phyloP scores from a whole-genome alignment of 2,113 vertebrate genomes.

The Periophthalmus modestus region DNA sequence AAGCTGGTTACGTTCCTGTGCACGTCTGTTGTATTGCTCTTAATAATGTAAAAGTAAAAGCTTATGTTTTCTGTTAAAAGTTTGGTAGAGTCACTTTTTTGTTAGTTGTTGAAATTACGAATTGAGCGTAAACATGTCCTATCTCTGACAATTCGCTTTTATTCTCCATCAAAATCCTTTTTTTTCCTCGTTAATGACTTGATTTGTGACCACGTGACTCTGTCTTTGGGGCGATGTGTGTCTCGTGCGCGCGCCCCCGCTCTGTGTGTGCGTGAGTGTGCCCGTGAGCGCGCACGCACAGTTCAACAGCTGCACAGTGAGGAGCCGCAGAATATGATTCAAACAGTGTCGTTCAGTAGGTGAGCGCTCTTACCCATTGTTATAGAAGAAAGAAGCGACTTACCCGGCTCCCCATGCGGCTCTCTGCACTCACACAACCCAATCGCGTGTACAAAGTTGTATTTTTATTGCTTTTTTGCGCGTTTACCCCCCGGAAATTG shows the following conservation, averaged over 20 bases:
- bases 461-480: neutral
- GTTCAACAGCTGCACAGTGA: slow-evolving; percentile 80
- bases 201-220: slow-evolving; percentile 26
- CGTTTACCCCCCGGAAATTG: slow-evolving; percentile 59
- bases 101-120: too few relatives aligned
- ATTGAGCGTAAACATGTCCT: too few relatives aligned
- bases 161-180: too few relatives aligned
- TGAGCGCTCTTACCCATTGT: slow-evolving; percentile 33
- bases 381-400: slow-evolving; percentile 42
- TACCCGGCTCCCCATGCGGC: neutral
- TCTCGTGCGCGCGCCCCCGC: slow-evolving; percentile 69
- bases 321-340: slow-evolving; percentile 62
- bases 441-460: slow-evolving; percentile 25
- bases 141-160: too few relatives aligned
- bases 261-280: neutral
- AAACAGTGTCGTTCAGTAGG: slow-evolving; percentile 59
- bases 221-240: neutral
- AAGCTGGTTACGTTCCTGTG: too few relatives aligned
- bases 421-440: neutral
- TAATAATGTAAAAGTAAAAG: too few relatives aligned
- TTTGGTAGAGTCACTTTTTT: too few relatives aligned
- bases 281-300: slow-evolving; percentile 61
- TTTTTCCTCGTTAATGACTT: too few relatives aligned
- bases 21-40: too few relatives aligned
- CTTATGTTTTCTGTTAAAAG: too few relatives aligned